Percentiles rank a stretch among this genome's conserved stretches.
Evolutionary conservation across 2,113 vertebrate genomes (phyloP).

Genomic region (Coptodon rendalli): DNA sequence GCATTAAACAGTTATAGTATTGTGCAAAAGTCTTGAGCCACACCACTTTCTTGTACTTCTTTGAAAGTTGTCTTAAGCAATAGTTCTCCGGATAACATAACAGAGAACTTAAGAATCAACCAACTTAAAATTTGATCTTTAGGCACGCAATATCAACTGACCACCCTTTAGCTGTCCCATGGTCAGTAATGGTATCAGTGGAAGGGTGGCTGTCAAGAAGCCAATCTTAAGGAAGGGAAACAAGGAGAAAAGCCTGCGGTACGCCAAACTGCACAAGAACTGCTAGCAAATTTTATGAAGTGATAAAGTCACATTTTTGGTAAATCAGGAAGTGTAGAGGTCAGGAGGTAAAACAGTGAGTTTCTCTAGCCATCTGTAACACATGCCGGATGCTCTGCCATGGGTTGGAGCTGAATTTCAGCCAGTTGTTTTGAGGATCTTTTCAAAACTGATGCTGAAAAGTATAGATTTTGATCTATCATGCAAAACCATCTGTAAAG

Average conservation of each 20-base stretch:
- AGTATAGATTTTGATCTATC: not conserved
- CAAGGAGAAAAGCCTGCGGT: not conserved
- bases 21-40: not conserved
- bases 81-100: not conserved
- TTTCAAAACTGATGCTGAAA: not conserved
- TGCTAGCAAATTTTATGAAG: not conserved
- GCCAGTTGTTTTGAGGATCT: not conserved
- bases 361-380: not conserved
- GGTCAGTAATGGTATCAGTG: not conserved
- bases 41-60: not conserved
- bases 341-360: not conserved
- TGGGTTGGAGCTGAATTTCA: not conserved
- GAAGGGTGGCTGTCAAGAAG: not conserved
- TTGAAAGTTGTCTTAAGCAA: not conserved
- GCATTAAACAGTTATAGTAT: not conserved
- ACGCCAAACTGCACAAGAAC: not conserved
- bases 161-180: not conserved
- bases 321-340: not conserved
- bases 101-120: not conserved
- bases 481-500: not conserved
- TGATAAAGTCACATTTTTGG: not conserved
- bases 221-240: not conserved
- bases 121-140: not conserved
- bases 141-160: not conserved
- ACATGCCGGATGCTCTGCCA: not conserved